Conservation (phyloP, 2,888 invertebrate species). For the Bembecia ichneumoniformis region DNA sequence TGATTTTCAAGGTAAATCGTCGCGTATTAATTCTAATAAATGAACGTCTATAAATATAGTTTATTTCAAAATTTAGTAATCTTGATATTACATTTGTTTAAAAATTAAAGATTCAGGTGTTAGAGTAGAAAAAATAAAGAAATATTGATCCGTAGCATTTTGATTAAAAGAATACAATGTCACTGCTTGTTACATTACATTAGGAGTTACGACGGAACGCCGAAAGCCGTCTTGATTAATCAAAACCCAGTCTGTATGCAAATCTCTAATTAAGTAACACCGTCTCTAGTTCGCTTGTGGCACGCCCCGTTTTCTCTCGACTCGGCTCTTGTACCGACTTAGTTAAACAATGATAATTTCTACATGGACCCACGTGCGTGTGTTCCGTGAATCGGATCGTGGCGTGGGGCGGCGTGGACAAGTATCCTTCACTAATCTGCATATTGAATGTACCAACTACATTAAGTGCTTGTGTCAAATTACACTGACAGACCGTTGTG, state of each 20-base stretch:
- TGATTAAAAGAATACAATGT: too few relatives aligned
- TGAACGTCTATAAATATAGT: too few relatives aligned
- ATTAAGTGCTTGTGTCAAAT: slow-evolving; percentile 19
- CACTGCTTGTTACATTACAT: too few relatives aligned
- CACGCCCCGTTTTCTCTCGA: neutral
- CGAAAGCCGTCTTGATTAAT: neutral
- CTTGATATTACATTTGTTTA: too few relatives aligned
- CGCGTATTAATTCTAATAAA: too few relatives aligned
- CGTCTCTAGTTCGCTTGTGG: neutral
- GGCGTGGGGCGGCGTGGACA: slow-evolving; percentile 43
- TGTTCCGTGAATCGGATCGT: slow-evolving; percentile 41
- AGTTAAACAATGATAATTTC: slow-evolving; percentile 53
- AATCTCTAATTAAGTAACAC: neutral
- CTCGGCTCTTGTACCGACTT: slow-evolving; percentile 1
- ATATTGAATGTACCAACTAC: slow-evolving; percentile 43
- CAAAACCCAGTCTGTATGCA: neutral
- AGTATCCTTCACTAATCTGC: slow-evolving; percentile 61
- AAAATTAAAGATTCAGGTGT: too few relatives aligned
- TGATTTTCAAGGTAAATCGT: too few relatives aligned
- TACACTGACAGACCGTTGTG: slow-evolving; percentile 13
- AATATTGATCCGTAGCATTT: too few relatives aligned
- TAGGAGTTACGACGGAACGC: neutral
- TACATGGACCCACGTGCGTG: slow-evolving; percentile 34
- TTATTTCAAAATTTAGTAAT: too few relatives aligned
- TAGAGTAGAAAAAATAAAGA: too few relatives aligned